Percentiles rank a stretch among this genome's conserved stretches.
phyloP scores from a whole-genome alignment of 2,797 vertebrate genomes.

The Arnoldichthys spilopterus region DNA sequence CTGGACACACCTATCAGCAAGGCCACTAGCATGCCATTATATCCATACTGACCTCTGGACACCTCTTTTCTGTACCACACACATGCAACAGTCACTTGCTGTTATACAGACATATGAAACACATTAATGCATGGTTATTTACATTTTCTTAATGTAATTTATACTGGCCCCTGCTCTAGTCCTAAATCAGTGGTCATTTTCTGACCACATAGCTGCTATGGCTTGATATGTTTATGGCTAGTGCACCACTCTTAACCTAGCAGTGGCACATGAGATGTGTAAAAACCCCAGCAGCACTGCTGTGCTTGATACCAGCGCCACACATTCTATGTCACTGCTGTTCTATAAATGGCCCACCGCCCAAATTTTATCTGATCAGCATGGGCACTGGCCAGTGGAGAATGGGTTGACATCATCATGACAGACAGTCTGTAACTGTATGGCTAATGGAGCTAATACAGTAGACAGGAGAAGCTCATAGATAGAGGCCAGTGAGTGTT shows the following conservation, averaged over 20 bases:
- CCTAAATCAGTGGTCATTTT: too few relatives aligned
- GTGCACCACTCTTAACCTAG: neutral
- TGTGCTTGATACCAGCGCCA: neutral
- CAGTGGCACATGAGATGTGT: neutral
- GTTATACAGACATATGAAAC: too few relatives aligned
- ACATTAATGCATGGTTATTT: too few relatives aligned
- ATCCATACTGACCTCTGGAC: slow-evolving; percentile 71
- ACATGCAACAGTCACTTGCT: too few relatives aligned
- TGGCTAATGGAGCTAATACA: too few relatives aligned
- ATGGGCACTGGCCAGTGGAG: neutral
- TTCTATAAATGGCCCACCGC: neutral
- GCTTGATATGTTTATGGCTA: too few relatives aligned
- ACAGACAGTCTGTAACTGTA: too few relatives aligned
- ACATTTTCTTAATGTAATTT: too few relatives aligned
- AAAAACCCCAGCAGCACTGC: neutral
- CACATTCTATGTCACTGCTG: neutral
- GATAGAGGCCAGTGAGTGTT: too few relatives aligned
- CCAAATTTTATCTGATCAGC: neutral
- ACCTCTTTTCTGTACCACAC: slow-evolving; percentile 65
- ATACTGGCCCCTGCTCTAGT: too few relatives aligned
- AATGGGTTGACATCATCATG: neutral
- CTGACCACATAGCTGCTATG: too few relatives aligned
- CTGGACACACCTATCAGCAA: slow-evolving; percentile 77
- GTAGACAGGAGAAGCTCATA: too few relatives aligned
- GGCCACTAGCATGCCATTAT: slow-evolving; percentile 78